Evolutionary conservation across 2,888 invertebrate genomes (phyloP), one percentile per base, ranked within the genome.

Genomic region (Limnephilus auricula): DNA sequence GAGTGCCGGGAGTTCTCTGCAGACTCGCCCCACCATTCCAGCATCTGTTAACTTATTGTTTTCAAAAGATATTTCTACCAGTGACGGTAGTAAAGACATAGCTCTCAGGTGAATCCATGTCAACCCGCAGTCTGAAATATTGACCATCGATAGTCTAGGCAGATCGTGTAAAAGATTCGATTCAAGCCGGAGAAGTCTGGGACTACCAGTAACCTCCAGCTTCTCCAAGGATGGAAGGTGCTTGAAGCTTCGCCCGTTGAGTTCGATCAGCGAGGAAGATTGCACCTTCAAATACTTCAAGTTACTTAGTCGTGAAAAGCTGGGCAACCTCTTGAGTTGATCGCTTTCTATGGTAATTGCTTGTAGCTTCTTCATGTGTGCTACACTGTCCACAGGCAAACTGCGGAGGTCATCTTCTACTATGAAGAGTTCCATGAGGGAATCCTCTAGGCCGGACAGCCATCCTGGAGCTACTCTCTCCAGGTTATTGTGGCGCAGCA

Each of bases 261-360:
- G 94, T 93, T 97, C 97, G 79, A 96, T 95, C 90, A 98, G 94
- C 82, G 97, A 97, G 90, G 96, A 96, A 0, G 97, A 97, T 94
- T 98, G 97, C 78, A 98, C 96, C 94, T 97, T 97, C 79, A 98
- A 95, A 94, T 98, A 98, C 92, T 97, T 96, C 83, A 98, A 95
- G 94, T 97, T 97, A 15, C 97, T 96, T 92, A 98, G 95, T 10
- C 97, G 97, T 0, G 97, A 96, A 94, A 98, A 97, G 90, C 96
- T 95, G 0, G 98, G 98, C 93, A 98, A 95, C 93, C 98, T 96
- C 94, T 98, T 98, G 93, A 98, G 95, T 93, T 97, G 96, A 92
- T 97, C 97, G 13, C 98, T 97, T 94, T 98, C 98, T 93, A 98
- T 96, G 0, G 98, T 98, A 82, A 98, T 96, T 3, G 98, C 98